Percentiles rank a stretch among this genome's conserved stretches.
These are phyloP conservation scores for Tribolium freemani DNA, from an alignment of 2,888 invertebrate species.

Conservation along the genomic window DNA sequence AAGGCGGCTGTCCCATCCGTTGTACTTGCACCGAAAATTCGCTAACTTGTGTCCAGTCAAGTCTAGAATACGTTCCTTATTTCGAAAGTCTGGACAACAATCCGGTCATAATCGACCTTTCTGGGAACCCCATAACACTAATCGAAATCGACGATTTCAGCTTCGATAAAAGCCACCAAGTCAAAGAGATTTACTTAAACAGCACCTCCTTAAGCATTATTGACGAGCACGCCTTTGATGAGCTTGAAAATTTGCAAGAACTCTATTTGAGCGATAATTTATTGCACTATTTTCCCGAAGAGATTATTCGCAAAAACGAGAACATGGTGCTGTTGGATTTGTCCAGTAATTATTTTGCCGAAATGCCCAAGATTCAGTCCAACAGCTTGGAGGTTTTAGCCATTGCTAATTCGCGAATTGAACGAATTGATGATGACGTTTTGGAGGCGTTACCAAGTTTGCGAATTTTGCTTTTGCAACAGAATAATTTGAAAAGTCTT, in stretches of 20 bases:
- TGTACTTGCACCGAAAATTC: slow-evolving; percentile 59
- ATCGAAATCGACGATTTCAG: slow-evolving; percentile 57
- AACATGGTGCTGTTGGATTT: slow-evolving; percentile 61
- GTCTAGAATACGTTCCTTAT: slow-evolving; percentile 58
- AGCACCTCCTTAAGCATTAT: slow-evolving; percentile 59
- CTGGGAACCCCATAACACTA: slow-evolving; percentile 60
- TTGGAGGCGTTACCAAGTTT: slow-evolving; percentile 60
- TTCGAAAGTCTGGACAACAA: slow-evolving; percentile 55
- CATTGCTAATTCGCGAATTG: slow-evolving; percentile 60
- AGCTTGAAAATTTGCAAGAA: slow-evolving; percentile 60
- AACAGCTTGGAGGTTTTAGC: slow-evolving; percentile 60
- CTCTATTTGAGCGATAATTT: slow-evolving; percentile 63
- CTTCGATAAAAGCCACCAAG: slow-evolving; percentile 56
- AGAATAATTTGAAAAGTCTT: slow-evolving; percentile 61
- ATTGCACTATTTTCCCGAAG: slow-evolving; percentile 57
- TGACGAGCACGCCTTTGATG: slow-evolving; percentile 58
- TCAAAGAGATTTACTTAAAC: slow-evolving; percentile 62
- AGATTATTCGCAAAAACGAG: slow-evolving; percentile 56
- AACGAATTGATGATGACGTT: slow-evolving; percentile 53
- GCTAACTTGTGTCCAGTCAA: slow-evolving; percentile 57
- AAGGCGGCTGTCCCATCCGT: slow-evolving; percentile 53
- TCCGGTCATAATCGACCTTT: slow-evolving; percentile 61
- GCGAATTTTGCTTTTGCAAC: slow-evolving; percentile 58
- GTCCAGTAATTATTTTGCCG: slow-evolving; percentile 60
- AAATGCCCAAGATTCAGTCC: slow-evolving; percentile 60